phyloP scores from a whole-genome alignment of 1,140 invertebrate species.

The Polypedilum pembai region DNA sequence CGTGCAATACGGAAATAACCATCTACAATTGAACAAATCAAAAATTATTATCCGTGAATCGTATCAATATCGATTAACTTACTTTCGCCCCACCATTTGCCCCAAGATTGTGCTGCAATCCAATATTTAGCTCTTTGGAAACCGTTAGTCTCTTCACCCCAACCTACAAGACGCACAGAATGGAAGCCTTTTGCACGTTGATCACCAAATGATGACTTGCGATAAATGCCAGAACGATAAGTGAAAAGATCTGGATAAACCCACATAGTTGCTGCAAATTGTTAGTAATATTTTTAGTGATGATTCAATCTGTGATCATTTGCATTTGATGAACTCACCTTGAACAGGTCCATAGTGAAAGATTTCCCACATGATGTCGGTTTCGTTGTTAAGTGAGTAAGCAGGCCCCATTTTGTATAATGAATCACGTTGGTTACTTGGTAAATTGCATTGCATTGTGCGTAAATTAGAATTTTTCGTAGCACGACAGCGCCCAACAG shows the following conservation, averaged over 20 bases:
- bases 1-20: slow-evolving; percentile 75
- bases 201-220: slow-evolving; percentile 51
- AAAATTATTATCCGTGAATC: not conserved
- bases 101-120: slow-evolving; percentile 89
- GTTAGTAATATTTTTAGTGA: slow-evolving; percentile 27
- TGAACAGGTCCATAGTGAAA: slow-evolving; percentile 87
- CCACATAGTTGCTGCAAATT: slow-evolving; percentile 69
- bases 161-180: slow-evolving; percentile 84
- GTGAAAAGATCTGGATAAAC: slow-evolving; percentile 87
- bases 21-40: slow-evolving; percentile 45
- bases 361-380: slow-evolving; percentile 89
- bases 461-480: slow-evolving; percentile 45
- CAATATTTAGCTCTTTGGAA: slow-evolving; percentile 66
- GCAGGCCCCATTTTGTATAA: slow-evolving; percentile 76
- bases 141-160: slow-evolving; percentile 66
- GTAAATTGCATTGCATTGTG: slow-evolving; percentile 47
- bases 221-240: slow-evolving; percentile 77
- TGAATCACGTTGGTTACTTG: slow-evolving; percentile 46
- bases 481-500: slow-evolving; percentile 51
- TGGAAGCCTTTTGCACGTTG: slow-evolving; percentile 63
- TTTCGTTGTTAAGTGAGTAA: slow-evolving; percentile 66
- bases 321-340: slow-evolving; percentile 50
- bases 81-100: slow-evolving; percentile 55
- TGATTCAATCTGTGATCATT: not conserved
- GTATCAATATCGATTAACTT: not conserved